Evolutionary conservation across 1,140 invertebrate species (phyloP), one percentile per base, ranked within the genome.

Genomic region (Apis mellifera): DNA sequence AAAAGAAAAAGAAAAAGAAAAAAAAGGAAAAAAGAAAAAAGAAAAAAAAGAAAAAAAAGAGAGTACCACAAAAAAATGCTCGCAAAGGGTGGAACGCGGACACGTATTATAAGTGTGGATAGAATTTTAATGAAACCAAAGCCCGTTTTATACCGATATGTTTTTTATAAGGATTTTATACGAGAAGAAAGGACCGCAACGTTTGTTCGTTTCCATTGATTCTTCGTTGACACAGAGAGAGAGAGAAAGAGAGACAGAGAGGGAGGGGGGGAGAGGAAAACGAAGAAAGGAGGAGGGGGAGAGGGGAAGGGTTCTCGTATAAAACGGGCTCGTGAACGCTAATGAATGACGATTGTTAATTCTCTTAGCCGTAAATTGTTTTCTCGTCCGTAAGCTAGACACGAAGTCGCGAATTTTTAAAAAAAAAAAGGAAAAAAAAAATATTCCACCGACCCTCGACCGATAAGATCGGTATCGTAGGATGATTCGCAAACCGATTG

Each of bases 101-200:
- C 83, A 60, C 54, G 83, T 62, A 72, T 85, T 59, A 23, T 55
- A 83, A 52, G 42, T 26, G 55, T 42, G 23, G 70, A 78, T 73
- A 86, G 70, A 57, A 72, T 76, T 69, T 68, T n/a, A 69, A 64
- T n/a, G 84, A 69, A 84, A 82, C 60, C 83, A 60, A 82, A 52
- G 72, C 81, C 84, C 76, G 68, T 64, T 74, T 86, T 72, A 70
- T 54, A 48, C 5, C 65, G 50, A 78, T 52, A 69, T 26, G 62
- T 77, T 62, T 54, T 77, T 82, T 82, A 66, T 69, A 77, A 57
- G 65, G 65, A 59, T 77, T 81, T 73, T 64, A 54, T 50, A 69
- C 32, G 80, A 76, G 59, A 71, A 52, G 78, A 71, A 54, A 50
- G 21, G 52, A 71, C 54, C 54, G 66, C 77, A 19, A 50, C 26